Percentiles rank a stretch among this genome's conserved stretches.
phyloP scores from a whole-genome alignment of 2,113 vertebrate genomes.

The Maccullochella peelii region DNA sequence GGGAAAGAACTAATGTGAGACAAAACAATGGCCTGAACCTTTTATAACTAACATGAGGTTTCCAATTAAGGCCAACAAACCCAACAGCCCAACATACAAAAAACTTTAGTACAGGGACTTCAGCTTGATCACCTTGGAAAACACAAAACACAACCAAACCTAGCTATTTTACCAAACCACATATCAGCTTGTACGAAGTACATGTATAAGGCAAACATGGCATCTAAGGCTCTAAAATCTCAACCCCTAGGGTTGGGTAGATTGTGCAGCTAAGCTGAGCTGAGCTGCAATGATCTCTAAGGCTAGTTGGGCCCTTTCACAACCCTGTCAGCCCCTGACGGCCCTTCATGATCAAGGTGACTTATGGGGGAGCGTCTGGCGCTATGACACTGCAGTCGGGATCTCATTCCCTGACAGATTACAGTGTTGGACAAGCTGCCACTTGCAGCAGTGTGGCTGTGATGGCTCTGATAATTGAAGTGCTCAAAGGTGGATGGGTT shows the following conservation, averaged over 20 bases:
- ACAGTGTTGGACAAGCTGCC: constrained; percentile 82
- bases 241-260: constrained; percentile 8
- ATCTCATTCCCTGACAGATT: constrained; percentile 83
- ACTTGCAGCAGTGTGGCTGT: constrained; percentile 71
- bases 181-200: background rate
- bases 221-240: constrained; percentile 25
- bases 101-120: background rate
- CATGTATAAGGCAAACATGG: constrained; percentile 4
- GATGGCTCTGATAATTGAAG: constrained; percentile 86
- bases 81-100: background rate
- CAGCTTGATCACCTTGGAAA: background rate
- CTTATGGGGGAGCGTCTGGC: constrained; percentile 73
- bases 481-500: constrained; percentile 78
- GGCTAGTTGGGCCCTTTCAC: constrained; percentile 65
- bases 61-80: background rate
- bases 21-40: background rate
- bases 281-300: constrained; percentile 53
- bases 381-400: constrained; percentile 63
- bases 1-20: background rate
- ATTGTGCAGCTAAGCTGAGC: constrained; percentile 49
- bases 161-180: background rate
- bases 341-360: constrained; percentile 82
- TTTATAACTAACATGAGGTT: background rate
- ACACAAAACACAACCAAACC: background rate
- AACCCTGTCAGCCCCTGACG: constrained; percentile 62